Percentiles rank a stretch among this genome's conserved stretches.
phyloP scores from a whole-genome alignment of 2,113 vertebrate species.

The Hippocampus barbouri region DNA sequence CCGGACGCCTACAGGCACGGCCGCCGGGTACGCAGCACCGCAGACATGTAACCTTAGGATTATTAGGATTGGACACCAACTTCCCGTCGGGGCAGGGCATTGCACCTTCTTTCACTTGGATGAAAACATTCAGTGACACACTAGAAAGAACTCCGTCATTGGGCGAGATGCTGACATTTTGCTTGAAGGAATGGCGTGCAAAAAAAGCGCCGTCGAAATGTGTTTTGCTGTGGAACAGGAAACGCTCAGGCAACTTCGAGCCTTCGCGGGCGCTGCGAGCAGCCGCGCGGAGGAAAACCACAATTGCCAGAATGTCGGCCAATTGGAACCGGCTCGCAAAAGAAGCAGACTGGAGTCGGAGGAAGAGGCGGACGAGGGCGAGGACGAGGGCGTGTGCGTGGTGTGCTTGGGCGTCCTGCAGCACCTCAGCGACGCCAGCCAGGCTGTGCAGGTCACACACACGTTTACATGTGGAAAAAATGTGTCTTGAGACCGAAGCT shows the following conservation, averaged over 20 bases:
- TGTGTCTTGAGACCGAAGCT: no score
- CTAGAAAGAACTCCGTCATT: no score
- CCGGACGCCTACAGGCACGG: conserved; percentile 76
- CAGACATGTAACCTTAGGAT: neutral
- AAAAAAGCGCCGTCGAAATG: no score
- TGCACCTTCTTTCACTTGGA: no score
- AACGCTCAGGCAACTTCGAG: conserved; percentile 71
- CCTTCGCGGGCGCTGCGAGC: no score
- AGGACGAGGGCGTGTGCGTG: conserved; percentile 69
- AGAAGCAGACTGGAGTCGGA: conserved; percentile 71
- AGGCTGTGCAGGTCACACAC: conserved; percentile 78
- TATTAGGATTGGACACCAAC: no score
- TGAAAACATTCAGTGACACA: no score
- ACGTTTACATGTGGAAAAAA: no score
- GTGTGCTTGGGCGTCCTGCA: conserved; percentile 90
- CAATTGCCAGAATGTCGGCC: conserved; percentile 40
- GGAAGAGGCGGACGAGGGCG: conserved; percentile 40
- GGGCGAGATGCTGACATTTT: no score
- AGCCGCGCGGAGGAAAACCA: conserved; percentile 23
- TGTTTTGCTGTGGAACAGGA: conserved; percentile 64
- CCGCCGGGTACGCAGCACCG: conserved; percentile 67
- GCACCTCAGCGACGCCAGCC: conserved; percentile 75
- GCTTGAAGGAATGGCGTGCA: no score
- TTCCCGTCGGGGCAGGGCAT: no score
- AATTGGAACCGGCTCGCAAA: conserved; percentile 77